phyloP scores from a whole-genome alignment of 2,113 vertebrate genomes.

The Sinocyclocheilus anophthalmus region DNA sequence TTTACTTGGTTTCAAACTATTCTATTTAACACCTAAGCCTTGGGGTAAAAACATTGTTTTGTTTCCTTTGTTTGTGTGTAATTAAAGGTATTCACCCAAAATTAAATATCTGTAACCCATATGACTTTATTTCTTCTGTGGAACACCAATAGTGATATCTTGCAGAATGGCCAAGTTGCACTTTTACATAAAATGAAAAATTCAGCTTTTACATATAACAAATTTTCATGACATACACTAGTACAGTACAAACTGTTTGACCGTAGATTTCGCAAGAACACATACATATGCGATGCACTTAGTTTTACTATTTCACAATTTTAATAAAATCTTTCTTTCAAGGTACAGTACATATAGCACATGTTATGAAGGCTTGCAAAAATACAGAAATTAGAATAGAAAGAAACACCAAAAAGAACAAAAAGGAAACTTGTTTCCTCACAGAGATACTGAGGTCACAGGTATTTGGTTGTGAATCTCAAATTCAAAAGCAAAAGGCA shows the following conservation, averaged over 20 bases:
- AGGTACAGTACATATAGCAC: constrained; percentile 17
- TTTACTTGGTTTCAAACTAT: too few relatives aligned
- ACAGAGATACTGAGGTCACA: constrained; percentile 3
- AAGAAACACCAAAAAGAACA: not conserved
- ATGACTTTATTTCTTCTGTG: not conserved
- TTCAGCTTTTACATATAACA: not conserved
- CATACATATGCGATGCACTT: not conserved
- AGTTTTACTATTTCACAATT: constrained; percentile 34
- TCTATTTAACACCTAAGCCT: too few relatives aligned
- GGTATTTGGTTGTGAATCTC: constrained; percentile 5
- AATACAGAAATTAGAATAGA: constrained; percentile 7
- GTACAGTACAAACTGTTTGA: not conserved
- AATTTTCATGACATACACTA: not conserved
- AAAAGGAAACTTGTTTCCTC: constrained; percentile 1
- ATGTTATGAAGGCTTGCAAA: constrained; percentile 24
- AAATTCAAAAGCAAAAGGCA: not conserved
- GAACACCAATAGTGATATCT: not conserved
- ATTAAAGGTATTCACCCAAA: not conserved
- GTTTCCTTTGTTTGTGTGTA: not conserved
- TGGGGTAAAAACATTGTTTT: not conserved
- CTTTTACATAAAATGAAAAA: not conserved
- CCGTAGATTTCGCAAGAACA: not conserved
- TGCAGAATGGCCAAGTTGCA: not conserved
- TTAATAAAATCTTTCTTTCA: constrained; percentile 51
- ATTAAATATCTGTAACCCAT: not conserved